Evolutionary conservation across 2,113 vertebrate species (phyloP), one percentile per base, ranked within the genome.

Genomic region (Mugil cephalus): DNA sequence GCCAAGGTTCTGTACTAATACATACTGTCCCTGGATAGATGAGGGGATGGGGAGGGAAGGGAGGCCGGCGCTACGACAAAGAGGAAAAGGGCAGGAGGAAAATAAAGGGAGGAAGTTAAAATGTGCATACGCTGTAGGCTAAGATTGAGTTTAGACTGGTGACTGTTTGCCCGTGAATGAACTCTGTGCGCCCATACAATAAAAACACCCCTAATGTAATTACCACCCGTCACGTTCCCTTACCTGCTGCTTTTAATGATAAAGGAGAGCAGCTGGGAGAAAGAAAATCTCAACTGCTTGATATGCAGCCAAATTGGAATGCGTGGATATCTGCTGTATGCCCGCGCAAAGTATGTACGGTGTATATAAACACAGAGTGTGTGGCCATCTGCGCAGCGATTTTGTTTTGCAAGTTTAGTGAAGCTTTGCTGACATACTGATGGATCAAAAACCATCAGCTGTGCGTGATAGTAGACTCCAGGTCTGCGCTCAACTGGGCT

Each of bases 1-100:
- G 89, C 84, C 86, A 80, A 69, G 74, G 75, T 69, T 85, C 82
- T 83, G 73, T 80, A 84, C 75, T 74, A 83, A 88, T 82, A 69
- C 84, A 81, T 24, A 62, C 54, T 65, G 64, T 85, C 81, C 80
- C 80, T 56, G 54, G 84, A 76, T 71, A 83, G 71, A 87, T 74
- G 79, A 54, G 78, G 61, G 76, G 71, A 39, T n/a, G 21, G 54
- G 42, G 13, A n/a, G 19, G 34, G 21, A 56, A 71, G 45, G 21
- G 58, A 24, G 51, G 64, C 35, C 53, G 19, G 69, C 39, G 51
- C 43, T 72, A 52, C 59, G 62, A 43, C 66, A 48, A 19, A 65
- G 35, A 65, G 58, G 76, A 35, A 58, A 62, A 69, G 70, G 71
- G 56, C 76, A 80, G 40, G 59, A 71, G 34, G 24, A 76, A 30